Conservation (phyloP, 2,797 vertebrate species). For the Epinephelus awoara region DNA sequence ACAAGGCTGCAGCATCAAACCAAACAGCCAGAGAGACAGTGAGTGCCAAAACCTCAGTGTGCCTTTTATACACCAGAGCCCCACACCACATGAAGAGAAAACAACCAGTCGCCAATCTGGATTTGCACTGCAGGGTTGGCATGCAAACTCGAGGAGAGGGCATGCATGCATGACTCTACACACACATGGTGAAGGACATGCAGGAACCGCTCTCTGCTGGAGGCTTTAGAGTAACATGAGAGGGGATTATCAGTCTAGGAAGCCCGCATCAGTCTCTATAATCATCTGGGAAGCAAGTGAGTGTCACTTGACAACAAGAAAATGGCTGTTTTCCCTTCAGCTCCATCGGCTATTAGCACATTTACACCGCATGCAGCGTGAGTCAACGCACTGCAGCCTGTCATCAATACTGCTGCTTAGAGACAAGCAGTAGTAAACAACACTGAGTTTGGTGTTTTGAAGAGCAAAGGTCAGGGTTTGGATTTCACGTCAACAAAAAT, state of each 20-base stretch:
- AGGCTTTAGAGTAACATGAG: slow-evolving; percentile 50
- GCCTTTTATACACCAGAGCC: slow-evolving; percentile 70
- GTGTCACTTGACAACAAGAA: slow-evolving; percentile 39
- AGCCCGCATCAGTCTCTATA: slow-evolving; percentile 41
- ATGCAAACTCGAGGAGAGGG: slow-evolving; percentile 27
- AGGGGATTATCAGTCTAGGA: slow-evolving; percentile 55
- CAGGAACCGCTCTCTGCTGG: slow-evolving; percentile 22
- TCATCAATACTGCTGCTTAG: slow-evolving; percentile 42
- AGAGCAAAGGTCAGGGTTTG: slow-evolving; percentile 47
- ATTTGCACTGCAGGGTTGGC: slow-evolving; percentile 56
- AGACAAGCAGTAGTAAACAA: slow-evolving; percentile 52
- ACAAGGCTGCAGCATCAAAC: slow-evolving; percentile 68
- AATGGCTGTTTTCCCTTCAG: slow-evolving; percentile 31
- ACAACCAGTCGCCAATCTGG: slow-evolving; percentile 63
- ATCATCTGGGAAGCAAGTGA: slow-evolving; percentile 35
- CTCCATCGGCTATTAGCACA: slow-evolving; percentile 13
- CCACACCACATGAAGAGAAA: slow-evolving; percentile 71
- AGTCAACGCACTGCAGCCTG: slow-evolving; percentile 23
- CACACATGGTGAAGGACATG: slow-evolving; percentile 9
- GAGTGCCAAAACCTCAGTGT: slow-evolving; percentile 71
- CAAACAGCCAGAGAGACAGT: slow-evolving; percentile 47
- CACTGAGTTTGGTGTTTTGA: slow-evolving; percentile 30
- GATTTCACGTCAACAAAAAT: slow-evolving; percentile 44
- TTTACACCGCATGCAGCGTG: not conserved
- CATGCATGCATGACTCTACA: slow-evolving; percentile 16